Base-by-base conservation (phyloP, 37 sponge, comb jelly and placozoan species). In the Oopsacas minuta region DNA sequence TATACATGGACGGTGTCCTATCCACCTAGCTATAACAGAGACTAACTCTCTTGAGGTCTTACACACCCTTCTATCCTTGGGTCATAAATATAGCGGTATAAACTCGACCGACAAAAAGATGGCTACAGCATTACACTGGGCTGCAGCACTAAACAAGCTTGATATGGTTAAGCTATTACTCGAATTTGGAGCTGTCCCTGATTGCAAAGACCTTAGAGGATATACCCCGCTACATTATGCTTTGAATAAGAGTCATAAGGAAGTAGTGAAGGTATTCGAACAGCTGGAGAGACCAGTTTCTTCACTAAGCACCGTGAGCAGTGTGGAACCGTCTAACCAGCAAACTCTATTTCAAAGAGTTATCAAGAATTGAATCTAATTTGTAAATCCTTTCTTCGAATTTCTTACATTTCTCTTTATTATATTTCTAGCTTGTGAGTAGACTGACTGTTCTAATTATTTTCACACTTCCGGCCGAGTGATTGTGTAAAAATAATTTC, bases 231-330 rank as follows among this genome's bases (percentile, higher is more conserved):
- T 61, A 34, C 20, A 61, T n/a, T 61, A 61, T 34, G 75, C 75
- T 25, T 3, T 61, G 28, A 61, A n/a, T 10, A 61, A 61, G 75
- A 10, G 28, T 25, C 7, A 61, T 34, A 5, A 25, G 22, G 75
- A 61, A n/a, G 75, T 61, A 32, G 75, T 61, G 28, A 61, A 12
- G 75, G 75, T 61, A 34, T 61, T 61, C 30, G 75, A 61, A n/a
- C 75, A 61, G 30, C 28, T 61, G 1, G 28, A 61, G 32, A 10
- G 75, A 25, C 75, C 75, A 3, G 28, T 25, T 5, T 61, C 75
- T n/a, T 25, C 28, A 32, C 20, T 61, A 25, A 61, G 75, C 30
- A 25, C 75, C 28, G 7, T n/a, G n/a, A n/a, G n/a, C n/a, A n/a
- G n/a, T n/a, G n/a, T n/a, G n/a, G n/a, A n/a, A n/a, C n/a, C n/a